Evolutionary conservation across 2,797 vertebrate genomes (phyloP), one percentile per base, ranked within the genome.

Genomic region (Acanthiza pusilla): DNA sequence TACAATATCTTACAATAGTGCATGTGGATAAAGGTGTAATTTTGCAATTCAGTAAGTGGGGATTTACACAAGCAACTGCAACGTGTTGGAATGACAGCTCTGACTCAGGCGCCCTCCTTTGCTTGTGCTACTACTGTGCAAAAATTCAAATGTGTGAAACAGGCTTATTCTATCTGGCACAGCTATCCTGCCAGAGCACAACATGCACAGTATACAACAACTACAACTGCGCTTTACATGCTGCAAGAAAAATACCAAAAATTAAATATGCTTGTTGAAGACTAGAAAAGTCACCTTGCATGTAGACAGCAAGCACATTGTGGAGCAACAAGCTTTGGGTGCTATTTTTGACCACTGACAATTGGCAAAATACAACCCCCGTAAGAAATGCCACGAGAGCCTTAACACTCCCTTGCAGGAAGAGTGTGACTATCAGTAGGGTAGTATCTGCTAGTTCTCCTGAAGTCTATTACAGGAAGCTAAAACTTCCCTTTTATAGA

Each of bases 151-250:
- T 0, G 1, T 1, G 4, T 45, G 23, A 38, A 72, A n/a, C 61
- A 73, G 3, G 2, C 21, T 60, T 14, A 14, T 18, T 66, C 48
- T 70, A 4, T 5, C 60, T 11, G 40, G 4, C 67, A n/a, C 32
- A 45, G 2, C 48, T 45, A 13, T 8, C 15, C 66, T 61, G 38
- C 36, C 71, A 42, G 36, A 32, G 65, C 4, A 6, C n/a, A 20
- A 9, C 0, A 0, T 4, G 13, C 57, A 16, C n/a, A 23, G 29
- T 1, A 8, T 0, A 2, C 4, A 80, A 13, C 42, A 13, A 20
- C 38, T 30, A 13, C 48, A 34, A 3, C 51, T 13, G 11, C 6
- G 25, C 43, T 50, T 42, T 19, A 4, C 13, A 4, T 0, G 26
- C 22, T 60, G 36, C 29, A 42, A 43, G 42, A 12, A 67, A 36